Evolutionary conservation across 2,113 vertebrate species (phyloP).

Genomic region (Colinus virginianus): DNA sequence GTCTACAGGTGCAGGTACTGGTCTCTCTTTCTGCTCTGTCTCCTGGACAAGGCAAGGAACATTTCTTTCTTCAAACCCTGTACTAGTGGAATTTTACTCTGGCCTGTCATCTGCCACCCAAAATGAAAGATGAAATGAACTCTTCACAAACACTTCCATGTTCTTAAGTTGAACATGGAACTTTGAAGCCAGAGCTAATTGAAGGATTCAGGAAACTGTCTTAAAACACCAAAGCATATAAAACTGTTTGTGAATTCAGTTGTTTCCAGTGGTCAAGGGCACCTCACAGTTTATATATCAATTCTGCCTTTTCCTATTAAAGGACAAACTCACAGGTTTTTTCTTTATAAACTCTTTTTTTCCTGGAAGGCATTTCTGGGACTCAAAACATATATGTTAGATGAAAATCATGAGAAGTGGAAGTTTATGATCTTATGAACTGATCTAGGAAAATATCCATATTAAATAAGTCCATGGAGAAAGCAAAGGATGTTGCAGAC

Average conservation of each 20-base stretch:
- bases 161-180: not conserved
- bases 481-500: not conserved
- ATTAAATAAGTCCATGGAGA: not conserved
- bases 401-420: not conserved
- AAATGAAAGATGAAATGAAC: not conserved
- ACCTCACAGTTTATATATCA: accelerated
- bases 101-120: not conserved
- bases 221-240: not conserved
- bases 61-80: not conserved
- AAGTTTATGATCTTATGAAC: not conserved
- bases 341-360: not conserved
- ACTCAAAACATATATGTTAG: not conserved
- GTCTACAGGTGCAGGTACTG: too few relatives aligned
- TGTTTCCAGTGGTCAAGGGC: not conserved
- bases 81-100: not conserved
- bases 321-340: not conserved
- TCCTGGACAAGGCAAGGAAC: not conserved
- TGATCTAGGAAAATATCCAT: not conserved
- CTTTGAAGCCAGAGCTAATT: not conserved
- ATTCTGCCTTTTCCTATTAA: not conserved
- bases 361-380: not conserved
- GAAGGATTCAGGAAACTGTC: not conserved
- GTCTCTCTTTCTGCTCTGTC: not conserved
- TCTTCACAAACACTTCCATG: not conserved
- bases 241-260: not conserved